phyloP scores from a whole-genome alignment of 1,140 invertebrate genomes.

The Aporrectodea caliginosa region DNA sequence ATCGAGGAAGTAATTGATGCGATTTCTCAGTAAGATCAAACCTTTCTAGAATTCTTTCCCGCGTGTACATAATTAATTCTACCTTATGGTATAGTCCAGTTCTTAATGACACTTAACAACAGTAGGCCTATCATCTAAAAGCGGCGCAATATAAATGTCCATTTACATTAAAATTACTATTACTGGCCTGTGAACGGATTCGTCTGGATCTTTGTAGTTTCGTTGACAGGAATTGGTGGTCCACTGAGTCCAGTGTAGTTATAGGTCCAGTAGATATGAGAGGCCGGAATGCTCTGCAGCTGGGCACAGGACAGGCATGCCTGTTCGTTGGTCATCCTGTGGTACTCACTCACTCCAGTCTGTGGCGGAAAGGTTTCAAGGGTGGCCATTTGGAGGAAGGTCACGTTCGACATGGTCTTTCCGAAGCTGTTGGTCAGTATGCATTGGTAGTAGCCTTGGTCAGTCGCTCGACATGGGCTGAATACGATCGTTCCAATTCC shows the following conservation, averaged over 20 bases:
- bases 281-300: neutral
- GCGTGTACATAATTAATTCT: too few relatives aligned
- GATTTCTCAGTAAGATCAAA: too few relatives aligned
- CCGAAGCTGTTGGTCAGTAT: neutral
- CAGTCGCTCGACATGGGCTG: neutral
- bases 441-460: neutral
- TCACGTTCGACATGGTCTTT: neutral
- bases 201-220: neutral
- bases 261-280: neutral
- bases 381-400: neutral
- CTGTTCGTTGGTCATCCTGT: neutral
- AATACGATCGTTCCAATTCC: neutral
- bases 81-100: too few relatives aligned
- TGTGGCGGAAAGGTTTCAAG: neutral
- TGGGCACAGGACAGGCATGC: neutral
- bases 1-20: too few relatives aligned
- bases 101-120: too few relatives aligned
- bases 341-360: neutral
- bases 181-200: neutral
- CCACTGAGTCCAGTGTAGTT: neutral
- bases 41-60: too few relatives aligned
- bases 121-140: too few relatives aligned
- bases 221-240: neutral
- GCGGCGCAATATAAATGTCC: too few relatives aligned
- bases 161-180: too few relatives aligned